phyloP scores from a whole-genome alignment of 2,113 vertebrate genomes.

The Sturnira hondurensis region DNA sequence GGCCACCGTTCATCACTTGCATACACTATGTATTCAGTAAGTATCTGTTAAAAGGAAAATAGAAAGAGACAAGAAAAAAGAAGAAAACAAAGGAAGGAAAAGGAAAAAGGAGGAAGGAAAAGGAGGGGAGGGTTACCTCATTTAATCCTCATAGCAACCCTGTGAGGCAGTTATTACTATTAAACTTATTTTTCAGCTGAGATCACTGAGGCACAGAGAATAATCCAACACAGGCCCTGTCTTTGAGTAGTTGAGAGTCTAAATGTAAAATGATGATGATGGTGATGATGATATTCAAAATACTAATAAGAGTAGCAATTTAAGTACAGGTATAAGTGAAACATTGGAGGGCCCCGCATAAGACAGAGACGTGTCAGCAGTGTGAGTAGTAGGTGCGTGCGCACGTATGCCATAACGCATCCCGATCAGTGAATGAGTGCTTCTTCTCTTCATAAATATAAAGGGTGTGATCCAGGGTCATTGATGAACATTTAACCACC shows the following conservation, averaged over 20 bases:
- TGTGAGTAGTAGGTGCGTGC: background rate
- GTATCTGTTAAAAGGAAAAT: background rate
- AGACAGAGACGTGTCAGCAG: background rate
- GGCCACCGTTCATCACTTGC: background rate
- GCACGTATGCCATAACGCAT: background rate
- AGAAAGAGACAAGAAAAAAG: background rate
- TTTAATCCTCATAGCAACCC: background rate
- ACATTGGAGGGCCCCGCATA: background rate
- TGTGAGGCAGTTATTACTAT: background rate
- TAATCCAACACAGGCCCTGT: background rate
- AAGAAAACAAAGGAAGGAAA: background rate
- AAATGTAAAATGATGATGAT: background rate
- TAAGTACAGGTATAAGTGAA: background rate
- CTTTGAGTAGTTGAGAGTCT: background rate
- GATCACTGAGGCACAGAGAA: background rate
- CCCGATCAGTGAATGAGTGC: background rate
- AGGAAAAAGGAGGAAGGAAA: background rate
- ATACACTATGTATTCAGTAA: background rate
- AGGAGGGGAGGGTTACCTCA: background rate
- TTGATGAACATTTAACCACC: constrained; percentile 13
- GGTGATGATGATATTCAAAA: background rate
- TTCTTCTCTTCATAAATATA: constrained; percentile 3
- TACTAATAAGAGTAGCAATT: background rate
- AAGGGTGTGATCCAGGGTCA: background rate
- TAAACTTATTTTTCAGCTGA: background rate